Percentiles rank a stretch among this genome's conserved stretches.
Evolutionary conservation across 2,888 invertebrate species (phyloP).

Genomic region (Phyto melanocephala): DNA sequence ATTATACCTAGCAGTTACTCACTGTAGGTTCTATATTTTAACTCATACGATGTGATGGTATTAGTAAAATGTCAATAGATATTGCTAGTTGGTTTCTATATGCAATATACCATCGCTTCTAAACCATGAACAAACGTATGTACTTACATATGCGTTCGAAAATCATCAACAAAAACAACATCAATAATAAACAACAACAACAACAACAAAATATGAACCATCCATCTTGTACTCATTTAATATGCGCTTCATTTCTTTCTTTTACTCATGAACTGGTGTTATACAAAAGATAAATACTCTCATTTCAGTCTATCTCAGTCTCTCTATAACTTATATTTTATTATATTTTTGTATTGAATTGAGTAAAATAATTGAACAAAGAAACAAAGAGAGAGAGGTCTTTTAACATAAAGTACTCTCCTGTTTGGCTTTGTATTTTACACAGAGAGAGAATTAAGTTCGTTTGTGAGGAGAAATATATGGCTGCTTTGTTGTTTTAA

Average conservation of each 20-base stretch:
- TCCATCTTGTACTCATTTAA: conserved; percentile 58
- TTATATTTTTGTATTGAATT: conserved; percentile 56
- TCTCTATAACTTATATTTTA: conserved; percentile 48
- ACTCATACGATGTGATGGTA: conserved; percentile 45
- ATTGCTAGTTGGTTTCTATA: conserved; percentile 19
- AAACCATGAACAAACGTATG: neutral
- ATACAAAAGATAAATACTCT: neutral
- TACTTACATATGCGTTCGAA: conserved; percentile 14
- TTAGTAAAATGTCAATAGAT: conserved; percentile 63
- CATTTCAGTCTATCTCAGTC: conserved; percentile 28
- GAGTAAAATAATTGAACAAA: conserved; percentile 52
- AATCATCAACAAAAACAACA: conserved; percentile 18
- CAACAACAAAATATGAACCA: conserved; percentile 34
- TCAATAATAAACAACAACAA: neutral
- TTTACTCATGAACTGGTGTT: conserved; percentile 15
- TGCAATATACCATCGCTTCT: conserved; percentile 25
- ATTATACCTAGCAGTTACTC: neutral
- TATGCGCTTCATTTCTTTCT: conserved; percentile 62
- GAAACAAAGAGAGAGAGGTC: neutral
- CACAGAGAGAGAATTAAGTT: conserved; percentile 19
- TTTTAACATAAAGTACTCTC: neutral
- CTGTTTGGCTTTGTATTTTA: too few species aligned
- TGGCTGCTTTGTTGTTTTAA: conserved; percentile 5
- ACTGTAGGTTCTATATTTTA: conserved; percentile 32
- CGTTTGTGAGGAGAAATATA: conserved; percentile 40